Evolutionary conservation across 92 coral and sea anemone genomes (phyloP).

Genomic region (Phenganax marumi): DNA sequence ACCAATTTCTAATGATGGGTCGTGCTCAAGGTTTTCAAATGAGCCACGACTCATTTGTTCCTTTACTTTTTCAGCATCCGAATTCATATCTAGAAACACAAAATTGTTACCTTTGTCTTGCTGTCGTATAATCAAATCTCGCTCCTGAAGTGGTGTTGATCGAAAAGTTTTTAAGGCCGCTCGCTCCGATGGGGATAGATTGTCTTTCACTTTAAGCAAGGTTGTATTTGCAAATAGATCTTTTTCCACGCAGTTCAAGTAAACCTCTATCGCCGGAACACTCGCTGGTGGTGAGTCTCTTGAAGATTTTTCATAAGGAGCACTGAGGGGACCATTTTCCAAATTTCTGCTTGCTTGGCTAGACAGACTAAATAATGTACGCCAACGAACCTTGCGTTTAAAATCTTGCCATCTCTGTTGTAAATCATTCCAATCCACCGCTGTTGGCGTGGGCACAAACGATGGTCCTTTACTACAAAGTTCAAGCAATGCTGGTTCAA

Average conservation of each 20-base stretch:
- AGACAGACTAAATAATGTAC: neutral
- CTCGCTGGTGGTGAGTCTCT: constrained; percentile 8
- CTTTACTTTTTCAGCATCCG: neutral
- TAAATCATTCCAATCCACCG: constrained; percentile 2
- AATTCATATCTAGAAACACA: neutral
- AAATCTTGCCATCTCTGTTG: constrained; percentile 12
- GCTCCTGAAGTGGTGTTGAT: neutral
- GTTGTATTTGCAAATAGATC: neutral
- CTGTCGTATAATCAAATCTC: neutral
- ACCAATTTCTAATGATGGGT: neutral
- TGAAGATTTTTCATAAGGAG: neutral
- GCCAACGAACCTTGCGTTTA: constrained; percentile 13
- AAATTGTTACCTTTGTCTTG: constrained; percentile 25
- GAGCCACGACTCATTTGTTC: constrained; percentile 11
- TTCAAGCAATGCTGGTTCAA: neutral
- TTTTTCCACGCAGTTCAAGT: constrained; percentile 7
- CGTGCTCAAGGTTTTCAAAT: neutral
- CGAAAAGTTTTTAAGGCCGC: neutral
- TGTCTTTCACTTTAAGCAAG: neutral
- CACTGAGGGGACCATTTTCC: too few species aligned
- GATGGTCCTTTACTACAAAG: constrained; percentile 1
- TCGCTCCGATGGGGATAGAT: neutral
- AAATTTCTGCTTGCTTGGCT: too few species aligned
- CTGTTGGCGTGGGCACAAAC: neutral
- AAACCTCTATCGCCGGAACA: constrained; percentile 9